A percentile compares a stretch with the other conserved stretches of the same genome.
phyloP scores from a whole-genome alignment of 2,888 invertebrate species.

The Drosophila affinis region DNA sequence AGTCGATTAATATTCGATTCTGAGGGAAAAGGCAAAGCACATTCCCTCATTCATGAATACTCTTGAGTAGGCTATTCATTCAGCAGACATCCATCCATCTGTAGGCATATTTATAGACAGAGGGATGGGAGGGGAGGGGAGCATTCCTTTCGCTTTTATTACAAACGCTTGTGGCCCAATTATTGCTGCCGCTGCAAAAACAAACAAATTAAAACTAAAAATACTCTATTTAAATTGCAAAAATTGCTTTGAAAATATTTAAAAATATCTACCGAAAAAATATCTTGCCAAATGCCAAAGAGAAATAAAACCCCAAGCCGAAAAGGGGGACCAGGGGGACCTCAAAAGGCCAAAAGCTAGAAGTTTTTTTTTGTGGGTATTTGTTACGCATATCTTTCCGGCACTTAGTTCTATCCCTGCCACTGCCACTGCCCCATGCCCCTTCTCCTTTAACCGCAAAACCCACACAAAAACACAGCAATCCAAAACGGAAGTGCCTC shows the following conservation, averaged over 20 bases:
- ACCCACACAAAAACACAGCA: slow-evolving; percentile 28
- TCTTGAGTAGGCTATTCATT: slow-evolving; percentile 6
- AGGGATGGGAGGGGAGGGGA: background rate
- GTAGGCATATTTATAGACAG: slow-evolving; percentile 9
- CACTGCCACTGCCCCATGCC: slow-evolving; percentile 1
- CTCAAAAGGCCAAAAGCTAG: background rate
- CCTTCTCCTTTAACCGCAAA: slow-evolving; percentile 55
- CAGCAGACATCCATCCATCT: slow-evolving; percentile 4
- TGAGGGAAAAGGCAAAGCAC: background rate
- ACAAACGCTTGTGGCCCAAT: slow-evolving; percentile 26
- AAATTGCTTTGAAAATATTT: slow-evolving; percentile 6
- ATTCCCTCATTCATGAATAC: slow-evolving; percentile 2
- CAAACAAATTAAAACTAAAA: slow-evolving; percentile 26
- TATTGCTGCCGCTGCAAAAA: slow-evolving; percentile 11
- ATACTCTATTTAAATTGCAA: background rate
- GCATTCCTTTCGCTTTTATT: slow-evolving; percentile 27
- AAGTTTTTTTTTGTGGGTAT: slow-evolving; percentile 17
- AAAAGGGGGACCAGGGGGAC: slow-evolving; percentile 10
- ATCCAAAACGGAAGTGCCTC: slow-evolving; percentile 69
- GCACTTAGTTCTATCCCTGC: slow-evolving; percentile 66
- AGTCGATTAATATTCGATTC: too few relatives aligned
- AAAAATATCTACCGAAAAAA: slow-evolving; percentile 3
- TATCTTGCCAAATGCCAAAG: background rate
- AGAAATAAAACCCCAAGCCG: background rate
- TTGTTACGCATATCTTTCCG: slow-evolving; percentile 73